phyloP scores from a whole-genome alignment of 2,797 vertebrate species.

The Lacerta viridis region DNA sequence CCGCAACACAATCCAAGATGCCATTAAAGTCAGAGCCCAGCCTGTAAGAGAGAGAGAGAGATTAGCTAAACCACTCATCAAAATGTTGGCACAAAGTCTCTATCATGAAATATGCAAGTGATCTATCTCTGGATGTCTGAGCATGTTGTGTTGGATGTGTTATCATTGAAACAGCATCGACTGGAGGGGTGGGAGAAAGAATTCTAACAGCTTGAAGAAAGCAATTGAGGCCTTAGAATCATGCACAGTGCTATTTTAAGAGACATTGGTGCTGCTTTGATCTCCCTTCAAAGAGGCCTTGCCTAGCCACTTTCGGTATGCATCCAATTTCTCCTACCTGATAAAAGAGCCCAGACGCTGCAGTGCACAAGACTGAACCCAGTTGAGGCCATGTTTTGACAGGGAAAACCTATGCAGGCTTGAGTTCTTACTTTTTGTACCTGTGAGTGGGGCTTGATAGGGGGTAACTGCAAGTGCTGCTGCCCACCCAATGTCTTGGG shows the following conservation, averaged over 20 bases:
- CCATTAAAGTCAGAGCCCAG: too few relatives aligned
- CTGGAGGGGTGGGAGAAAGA: neutral
- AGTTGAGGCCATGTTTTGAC: neutral
- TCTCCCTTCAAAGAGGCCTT: slow-evolving; percentile 17
- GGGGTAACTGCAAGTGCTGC: neutral
- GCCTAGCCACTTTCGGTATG: slow-evolving; percentile 5
- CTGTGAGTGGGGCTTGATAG: neutral
- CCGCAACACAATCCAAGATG: too few relatives aligned
- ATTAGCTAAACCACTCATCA: slow-evolving; percentile 3
- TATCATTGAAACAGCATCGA: slow-evolving; percentile 10
- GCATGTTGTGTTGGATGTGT: neutral
- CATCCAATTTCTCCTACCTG: neutral
- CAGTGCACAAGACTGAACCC: neutral
- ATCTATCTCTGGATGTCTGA: slow-evolving; percentile 4
- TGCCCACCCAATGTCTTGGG: neutral
- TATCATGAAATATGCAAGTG: slow-evolving; percentile 19
- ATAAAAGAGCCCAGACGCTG: neutral
- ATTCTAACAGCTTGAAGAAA: slow-evolving; percentile 17
- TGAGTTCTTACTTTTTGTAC: neutral
- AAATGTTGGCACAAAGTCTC: neutral
- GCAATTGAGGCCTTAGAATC: slow-evolving; percentile 13
- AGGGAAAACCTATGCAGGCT: neutral
- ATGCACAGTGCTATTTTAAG: slow-evolving; percentile 23
- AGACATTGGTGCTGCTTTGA: neutral
- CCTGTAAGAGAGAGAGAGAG: neutral